Conservation (phyloP, 2,797 vertebrate species). For the Rhinogobio ventralis region DNA sequence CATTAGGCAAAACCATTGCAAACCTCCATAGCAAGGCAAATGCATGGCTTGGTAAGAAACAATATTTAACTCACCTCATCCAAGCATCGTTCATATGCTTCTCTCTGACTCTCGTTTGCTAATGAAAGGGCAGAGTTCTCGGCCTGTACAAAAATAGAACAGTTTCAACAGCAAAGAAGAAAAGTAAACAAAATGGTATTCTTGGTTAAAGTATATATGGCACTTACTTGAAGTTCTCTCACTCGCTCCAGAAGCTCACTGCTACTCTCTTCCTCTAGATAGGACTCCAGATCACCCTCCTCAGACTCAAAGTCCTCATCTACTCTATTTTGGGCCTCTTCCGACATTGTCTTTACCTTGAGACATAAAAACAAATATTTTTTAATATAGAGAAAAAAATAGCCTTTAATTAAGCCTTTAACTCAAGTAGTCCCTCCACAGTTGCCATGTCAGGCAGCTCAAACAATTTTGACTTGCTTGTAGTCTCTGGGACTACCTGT, state of each 20-base stretch:
- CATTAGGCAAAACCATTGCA: conserved; percentile 1
- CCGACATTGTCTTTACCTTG: conserved; percentile 84
- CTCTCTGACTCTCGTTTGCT: conserved; percentile 95
- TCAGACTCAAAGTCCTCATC: conserved; percentile 79
- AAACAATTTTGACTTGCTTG: too few relatives aligned
- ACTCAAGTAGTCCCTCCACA: too few relatives aligned
- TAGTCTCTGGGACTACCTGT: background rate
- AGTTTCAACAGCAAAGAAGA: conserved; percentile 26
- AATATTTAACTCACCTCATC: conserved; percentile 82
- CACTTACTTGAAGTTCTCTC: conserved; percentile 87
- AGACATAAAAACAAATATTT: background rate
- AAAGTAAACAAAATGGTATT: conserved; percentile 33
- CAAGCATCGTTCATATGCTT: conserved; percentile 92
- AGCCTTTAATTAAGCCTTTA: background rate
- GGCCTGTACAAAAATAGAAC: conserved; percentile 74
- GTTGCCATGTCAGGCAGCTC: too few relatives aligned
- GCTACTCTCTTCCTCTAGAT: conserved; percentile 80
- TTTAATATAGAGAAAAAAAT: background rate
- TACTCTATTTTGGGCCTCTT: conserved; percentile 81
- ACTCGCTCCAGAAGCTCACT: conserved; percentile 92
- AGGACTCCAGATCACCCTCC: conserved; percentile 78
- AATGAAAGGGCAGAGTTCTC: conserved; percentile 92
- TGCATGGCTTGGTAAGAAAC: background rate
- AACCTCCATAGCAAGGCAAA: background rate
- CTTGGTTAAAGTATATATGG: background rate